phyloP scores from a whole-genome alignment of 2,797 vertebrate genomes.

The Ibycter americanus region DNA sequence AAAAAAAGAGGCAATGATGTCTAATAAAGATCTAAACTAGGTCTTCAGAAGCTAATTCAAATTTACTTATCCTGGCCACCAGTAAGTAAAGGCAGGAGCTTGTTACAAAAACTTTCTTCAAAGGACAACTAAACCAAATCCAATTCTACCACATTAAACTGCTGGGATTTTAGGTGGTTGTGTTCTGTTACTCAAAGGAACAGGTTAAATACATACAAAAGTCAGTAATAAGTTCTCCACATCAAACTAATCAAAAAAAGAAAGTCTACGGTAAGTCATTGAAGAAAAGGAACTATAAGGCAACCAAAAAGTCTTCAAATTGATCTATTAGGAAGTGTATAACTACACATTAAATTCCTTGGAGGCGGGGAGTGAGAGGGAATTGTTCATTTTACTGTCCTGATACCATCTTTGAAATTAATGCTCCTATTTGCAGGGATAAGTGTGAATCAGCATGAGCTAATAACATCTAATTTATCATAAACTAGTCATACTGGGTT shows the following conservation, averaged over 20 bases:
- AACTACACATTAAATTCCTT: not conserved
- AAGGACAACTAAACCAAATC: not conserved
- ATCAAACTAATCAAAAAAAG: not conserved
- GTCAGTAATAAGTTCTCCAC: not conserved
- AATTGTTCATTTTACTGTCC: not conserved
- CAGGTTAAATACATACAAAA: not conserved
- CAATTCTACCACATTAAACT: not conserved
- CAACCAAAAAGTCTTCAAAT: not conserved
- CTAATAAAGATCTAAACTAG: not conserved
- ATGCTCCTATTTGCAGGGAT: not conserved
- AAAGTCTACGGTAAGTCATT: not conserved
- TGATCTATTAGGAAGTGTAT: not conserved
- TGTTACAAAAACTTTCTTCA: not conserved
- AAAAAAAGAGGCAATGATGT: not conserved
- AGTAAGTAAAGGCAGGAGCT: not conserved
- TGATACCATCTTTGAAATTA: not conserved
- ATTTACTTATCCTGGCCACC: not conserved
- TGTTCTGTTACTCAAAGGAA: not conserved
- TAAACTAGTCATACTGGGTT: not conserved
- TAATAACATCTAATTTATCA: not conserved
- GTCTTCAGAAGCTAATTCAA: not conserved
- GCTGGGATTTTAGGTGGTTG: not conserved
- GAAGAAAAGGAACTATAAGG: not conserved
- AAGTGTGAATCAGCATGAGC: not conserved
- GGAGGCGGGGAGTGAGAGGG: rapidly evolving